Evolutionary conservation across 2,113 vertebrate genomes (phyloP).

Genomic region (Notothenia coriiceps): DNA sequence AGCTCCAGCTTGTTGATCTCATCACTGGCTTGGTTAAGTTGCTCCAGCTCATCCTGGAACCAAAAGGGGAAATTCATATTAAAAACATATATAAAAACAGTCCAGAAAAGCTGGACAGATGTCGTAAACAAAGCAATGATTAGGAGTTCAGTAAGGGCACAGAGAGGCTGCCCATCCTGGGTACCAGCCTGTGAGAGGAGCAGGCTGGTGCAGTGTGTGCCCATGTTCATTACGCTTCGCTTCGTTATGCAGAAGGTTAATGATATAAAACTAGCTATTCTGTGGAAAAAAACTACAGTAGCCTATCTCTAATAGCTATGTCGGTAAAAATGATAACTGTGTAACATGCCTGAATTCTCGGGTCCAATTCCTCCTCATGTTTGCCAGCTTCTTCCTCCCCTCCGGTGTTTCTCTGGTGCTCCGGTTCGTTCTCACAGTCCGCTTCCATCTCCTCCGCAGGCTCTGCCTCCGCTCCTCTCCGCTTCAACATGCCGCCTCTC

Average conservation of each 20-base stretch:
- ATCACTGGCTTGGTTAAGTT: conserved; percentile 92
- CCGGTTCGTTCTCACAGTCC: conserved; percentile 9
- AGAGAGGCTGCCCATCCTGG: not conserved
- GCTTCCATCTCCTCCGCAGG: conserved; percentile 29
- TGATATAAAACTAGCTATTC: too few relatives aligned
- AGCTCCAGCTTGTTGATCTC: conserved; percentile 94
- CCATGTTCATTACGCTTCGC: too few relatives aligned
- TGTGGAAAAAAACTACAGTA: not conserved
- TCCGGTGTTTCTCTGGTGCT: not conserved
- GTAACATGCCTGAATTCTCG: conserved; percentile 83
- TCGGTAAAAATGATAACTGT: not conserved
- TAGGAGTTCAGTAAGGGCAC: not conserved
- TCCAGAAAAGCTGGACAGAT: not conserved
- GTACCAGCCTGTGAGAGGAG: not conserved
- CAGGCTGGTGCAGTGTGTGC: too few relatives aligned
- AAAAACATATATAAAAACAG: not conserved
- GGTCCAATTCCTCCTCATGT: conserved; percentile 84
- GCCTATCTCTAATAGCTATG: too few relatives aligned
- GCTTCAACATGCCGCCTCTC: conserved; percentile 42
- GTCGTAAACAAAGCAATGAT: not conserved
- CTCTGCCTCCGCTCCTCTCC: conserved; percentile 33
- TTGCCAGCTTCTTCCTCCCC: conserved; percentile 58
- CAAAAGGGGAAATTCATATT: not conserved
- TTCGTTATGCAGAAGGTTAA: not conserved
- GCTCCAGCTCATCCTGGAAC: conserved; percentile 91